Conservation (phyloP, 2,797 vertebrate species). For the Anguilla obscura region DNA sequence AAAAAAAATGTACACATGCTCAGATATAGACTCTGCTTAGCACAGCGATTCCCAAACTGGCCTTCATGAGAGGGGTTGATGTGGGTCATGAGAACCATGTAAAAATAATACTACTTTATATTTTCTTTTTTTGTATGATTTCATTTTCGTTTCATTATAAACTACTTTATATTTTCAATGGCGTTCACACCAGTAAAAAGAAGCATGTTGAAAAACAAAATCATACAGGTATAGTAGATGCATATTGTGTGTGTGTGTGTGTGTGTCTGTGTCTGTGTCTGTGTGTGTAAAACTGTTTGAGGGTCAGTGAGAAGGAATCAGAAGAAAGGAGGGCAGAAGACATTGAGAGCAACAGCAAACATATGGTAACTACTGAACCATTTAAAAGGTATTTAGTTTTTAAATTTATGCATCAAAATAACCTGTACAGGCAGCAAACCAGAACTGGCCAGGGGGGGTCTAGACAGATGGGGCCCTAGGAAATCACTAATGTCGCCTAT, state of each 20-base stretch:
- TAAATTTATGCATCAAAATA: neutral
- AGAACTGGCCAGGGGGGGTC: neutral
- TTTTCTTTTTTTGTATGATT: neutral
- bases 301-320: neutral
- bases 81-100: neutral
- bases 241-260: neutral
- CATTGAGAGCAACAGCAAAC: neutral
- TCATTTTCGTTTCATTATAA: too few species aligned
- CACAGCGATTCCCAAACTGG: neutral
- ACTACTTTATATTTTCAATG: neutral
- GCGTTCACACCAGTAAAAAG: neutral
- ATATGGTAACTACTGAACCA: neutral
- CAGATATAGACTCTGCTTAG: neutral
- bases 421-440: neutral
- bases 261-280: neutral
- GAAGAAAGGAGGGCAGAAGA: neutral
- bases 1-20: neutral
- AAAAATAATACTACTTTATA: neutral
- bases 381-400: neutral
- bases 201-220: neutral
- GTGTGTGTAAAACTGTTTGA: neutral
- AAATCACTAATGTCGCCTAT: neutral
- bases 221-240: neutral
- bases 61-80: neutral
- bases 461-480: neutral